Percentiles rank a stretch among this genome's conserved stretches.
These are phyloP conservation scores for Panzeria rudis DNA, from an alignment of 2,888 invertebrate genomes.

Conservation along the genomic window DNA sequence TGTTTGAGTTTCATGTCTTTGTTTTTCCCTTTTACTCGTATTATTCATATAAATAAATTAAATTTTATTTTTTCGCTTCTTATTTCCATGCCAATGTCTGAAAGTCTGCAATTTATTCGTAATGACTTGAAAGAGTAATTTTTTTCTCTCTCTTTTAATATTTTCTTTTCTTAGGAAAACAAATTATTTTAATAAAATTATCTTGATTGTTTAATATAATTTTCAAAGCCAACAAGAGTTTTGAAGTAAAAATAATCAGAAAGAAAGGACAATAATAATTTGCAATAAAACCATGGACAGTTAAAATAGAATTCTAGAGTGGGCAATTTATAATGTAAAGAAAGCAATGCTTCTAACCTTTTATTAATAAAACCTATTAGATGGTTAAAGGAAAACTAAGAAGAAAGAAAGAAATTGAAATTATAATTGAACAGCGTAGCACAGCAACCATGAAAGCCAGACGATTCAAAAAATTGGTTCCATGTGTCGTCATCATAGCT, in stretches of 20 bases:
- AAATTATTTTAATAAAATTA: constrained; percentile 56
- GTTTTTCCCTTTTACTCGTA: constrained; percentile 1
- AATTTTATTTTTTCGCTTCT: constrained; percentile 77
- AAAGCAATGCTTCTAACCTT: neutral
- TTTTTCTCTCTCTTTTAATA: constrained; percentile 21
- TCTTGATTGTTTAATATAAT: constrained; percentile 56
- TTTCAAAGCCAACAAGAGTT: constrained; percentile 39
- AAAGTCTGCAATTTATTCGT: constrained; percentile 67
- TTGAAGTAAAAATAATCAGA: neutral
- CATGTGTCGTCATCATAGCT: neutral
- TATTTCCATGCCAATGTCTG: constrained; percentile 24
- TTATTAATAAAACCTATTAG: neutral
- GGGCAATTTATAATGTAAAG: neutral
- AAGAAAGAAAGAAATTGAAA: neutral
- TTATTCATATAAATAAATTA: constrained; percentile 80
- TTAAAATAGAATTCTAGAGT: neutral
- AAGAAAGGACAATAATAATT: neutral
- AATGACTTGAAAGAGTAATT: constrained; percentile 58
- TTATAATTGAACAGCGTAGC: too few relatives aligned
- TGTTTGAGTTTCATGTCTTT: constrained; percentile 33
- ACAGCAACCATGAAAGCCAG: too few relatives aligned
- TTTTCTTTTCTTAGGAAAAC: constrained; percentile 26
- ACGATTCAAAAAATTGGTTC: too few relatives aligned
- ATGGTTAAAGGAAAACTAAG: neutral
- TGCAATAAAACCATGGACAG: constrained; percentile 1